Conservation (phyloP, 1,140 invertebrate genomes). For the Trissolcus basalis region DNA sequence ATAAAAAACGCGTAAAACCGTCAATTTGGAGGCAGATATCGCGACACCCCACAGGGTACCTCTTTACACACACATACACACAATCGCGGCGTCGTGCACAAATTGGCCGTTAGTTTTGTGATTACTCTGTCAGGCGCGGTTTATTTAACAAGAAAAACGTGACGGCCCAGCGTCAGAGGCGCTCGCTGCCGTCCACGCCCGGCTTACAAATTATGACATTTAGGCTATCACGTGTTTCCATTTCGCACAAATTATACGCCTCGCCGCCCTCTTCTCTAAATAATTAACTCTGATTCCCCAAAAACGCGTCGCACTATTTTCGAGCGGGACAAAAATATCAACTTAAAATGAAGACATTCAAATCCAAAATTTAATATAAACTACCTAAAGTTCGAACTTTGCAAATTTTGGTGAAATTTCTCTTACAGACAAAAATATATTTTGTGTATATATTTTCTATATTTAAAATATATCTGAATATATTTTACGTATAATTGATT, state of each 20-base stretch:
- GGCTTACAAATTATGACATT: slow-evolving; percentile 32
- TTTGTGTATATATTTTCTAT: too few species aligned
- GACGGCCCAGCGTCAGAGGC: background rate
- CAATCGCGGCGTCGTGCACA: slow-evolving; percentile 9
- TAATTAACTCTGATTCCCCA: slow-evolving; percentile 25
- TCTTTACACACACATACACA: too few species aligned
- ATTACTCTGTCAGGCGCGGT: slow-evolving; percentile 30
- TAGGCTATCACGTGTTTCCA: slow-evolving; percentile 16
- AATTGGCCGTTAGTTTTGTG: slow-evolving; percentile 29
- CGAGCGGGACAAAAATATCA: too few species aligned
- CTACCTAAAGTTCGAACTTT: too few species aligned
- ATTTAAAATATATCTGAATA: too few species aligned
- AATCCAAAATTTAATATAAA: too few species aligned
- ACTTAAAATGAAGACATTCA: too few species aligned
- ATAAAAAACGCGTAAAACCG: slow-evolving; percentile 19
- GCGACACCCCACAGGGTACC: background rate
- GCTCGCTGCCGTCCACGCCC: slow-evolving; percentile 1
- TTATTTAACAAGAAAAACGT: slow-evolving; percentile 37
- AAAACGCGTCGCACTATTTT: slow-evolving; percentile 8
- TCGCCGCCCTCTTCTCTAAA: background rate
- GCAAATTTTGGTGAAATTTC: too few species aligned
- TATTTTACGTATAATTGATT: too few species aligned
- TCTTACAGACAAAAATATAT: too few species aligned
- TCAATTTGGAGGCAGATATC: slow-evolving; percentile 9
- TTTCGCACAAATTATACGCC: slow-evolving; percentile 21